phyloP scores from a whole-genome alignment of 2,888 invertebrate genomes.

The Ophion slaviceki region DNA sequence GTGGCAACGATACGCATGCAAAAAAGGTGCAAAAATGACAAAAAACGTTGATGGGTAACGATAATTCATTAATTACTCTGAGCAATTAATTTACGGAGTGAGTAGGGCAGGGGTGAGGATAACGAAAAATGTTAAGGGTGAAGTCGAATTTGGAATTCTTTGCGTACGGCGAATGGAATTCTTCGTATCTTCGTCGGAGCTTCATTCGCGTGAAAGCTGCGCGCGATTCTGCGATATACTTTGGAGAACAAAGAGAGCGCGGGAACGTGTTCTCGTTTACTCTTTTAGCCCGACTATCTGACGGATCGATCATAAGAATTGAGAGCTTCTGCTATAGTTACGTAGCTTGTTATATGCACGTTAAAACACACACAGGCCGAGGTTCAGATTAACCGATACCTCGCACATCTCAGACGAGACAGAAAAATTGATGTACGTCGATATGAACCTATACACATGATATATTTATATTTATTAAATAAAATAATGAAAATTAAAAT shows the following conservation, averaged over 20 bases:
- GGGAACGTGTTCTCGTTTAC: constrained; percentile 40
- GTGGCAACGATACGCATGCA: too few species aligned
- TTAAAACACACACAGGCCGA: constrained; percentile 7
- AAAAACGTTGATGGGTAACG: too few species aligned
- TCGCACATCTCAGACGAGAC: constrained; percentile 31
- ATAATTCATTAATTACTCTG: too few species aligned
- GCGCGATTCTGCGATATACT: not conserved
- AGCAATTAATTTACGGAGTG: too few species aligned
- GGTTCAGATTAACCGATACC: constrained; percentile 31
- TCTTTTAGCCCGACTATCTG: constrained; percentile 40
- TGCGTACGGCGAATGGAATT: too few species aligned
- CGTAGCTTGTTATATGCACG: constrained; percentile 8
- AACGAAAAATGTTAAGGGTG: too few species aligned
- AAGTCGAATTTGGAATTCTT: too few species aligned
- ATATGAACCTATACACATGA: not conserved
- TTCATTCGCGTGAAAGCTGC: too few species aligned
- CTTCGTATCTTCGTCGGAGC: too few species aligned
- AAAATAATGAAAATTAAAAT: too few species aligned
- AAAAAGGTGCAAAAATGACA: too few species aligned
- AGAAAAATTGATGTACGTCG: not conserved
- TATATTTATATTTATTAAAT: not conserved
- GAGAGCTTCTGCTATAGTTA: constrained; percentile 24
- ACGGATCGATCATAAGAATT: constrained; percentile 45
- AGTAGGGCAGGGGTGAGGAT: too few species aligned
- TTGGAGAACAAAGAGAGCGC: not conserved